phyloP scores from a whole-genome alignment of 2,797 vertebrate species.

The Tenualosa thibaudeaui region DNA sequence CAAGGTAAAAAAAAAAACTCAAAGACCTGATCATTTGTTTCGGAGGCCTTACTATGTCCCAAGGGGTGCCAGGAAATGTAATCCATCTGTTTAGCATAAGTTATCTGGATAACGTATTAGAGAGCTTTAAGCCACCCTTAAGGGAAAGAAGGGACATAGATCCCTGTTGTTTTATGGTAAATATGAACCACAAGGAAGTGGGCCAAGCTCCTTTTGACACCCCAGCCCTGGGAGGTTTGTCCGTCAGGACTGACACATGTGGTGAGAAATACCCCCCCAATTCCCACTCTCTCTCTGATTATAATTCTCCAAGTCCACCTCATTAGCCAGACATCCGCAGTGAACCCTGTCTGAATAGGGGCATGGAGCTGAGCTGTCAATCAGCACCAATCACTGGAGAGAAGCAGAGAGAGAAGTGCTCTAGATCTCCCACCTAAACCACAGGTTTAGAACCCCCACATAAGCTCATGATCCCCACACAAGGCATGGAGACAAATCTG shows the following conservation, averaged over 20 bases:
- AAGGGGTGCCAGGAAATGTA: slow-evolving; percentile 54
- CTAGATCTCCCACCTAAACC: slow-evolving; percentile 43
- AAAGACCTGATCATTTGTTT: slow-evolving; percentile 29
- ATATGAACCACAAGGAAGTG: slow-evolving; percentile 65
- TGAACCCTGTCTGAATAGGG: slow-evolving; percentile 77
- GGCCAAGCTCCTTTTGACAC: slow-evolving; percentile 59
- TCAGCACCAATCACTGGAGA: slow-evolving; percentile 76
- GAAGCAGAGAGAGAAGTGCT: slow-evolving; percentile 72
- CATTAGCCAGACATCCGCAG: slow-evolving; percentile 78
- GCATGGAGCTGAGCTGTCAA: slow-evolving; percentile 74
- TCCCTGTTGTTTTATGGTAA: slow-evolving; percentile 66
- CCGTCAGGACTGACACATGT: slow-evolving; percentile 74
- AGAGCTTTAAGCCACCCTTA: slow-evolving; percentile 57
- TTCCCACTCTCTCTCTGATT: slow-evolving; percentile 62
- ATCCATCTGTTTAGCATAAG: slow-evolving; percentile 71
- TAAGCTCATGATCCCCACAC: not conserved
- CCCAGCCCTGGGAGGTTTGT: slow-evolving; percentile 66
- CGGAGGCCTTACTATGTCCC: slow-evolving; percentile 44
- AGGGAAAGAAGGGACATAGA: slow-evolving; percentile 58
- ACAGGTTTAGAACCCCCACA: not conserved
- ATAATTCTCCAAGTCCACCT: slow-evolving; percentile 76
- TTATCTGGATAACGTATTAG: slow-evolving; percentile 63
- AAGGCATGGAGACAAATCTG: not conserved
- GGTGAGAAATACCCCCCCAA: slow-evolving; percentile 70
- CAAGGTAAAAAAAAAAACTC: slow-evolving; percentile 5